A percentile compares a stretch with the other conserved stretches of the same genome.
Conservation (phyloP, 2,888 invertebrate genomes). For the Alitta virens region DNA sequence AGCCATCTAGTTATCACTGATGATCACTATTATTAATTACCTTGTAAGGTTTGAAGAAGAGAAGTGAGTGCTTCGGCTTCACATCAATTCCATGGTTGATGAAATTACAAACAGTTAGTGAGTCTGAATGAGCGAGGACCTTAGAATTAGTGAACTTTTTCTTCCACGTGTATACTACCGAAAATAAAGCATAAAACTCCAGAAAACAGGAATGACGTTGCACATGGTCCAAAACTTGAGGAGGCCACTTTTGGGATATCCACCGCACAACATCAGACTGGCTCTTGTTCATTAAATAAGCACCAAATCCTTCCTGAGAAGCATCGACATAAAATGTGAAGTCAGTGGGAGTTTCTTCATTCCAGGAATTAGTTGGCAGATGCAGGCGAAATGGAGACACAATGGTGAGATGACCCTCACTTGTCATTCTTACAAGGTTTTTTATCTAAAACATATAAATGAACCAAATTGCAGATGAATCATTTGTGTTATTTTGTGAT, state of each 20-base stretch:
- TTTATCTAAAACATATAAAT: background rate
- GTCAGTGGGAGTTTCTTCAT: constrained; percentile 24
- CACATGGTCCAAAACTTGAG: background rate
- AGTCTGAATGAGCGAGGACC: constrained; percentile 14
- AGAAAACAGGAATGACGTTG: constrained; percentile 15
- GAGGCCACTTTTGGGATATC: background rate
- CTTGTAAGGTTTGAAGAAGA: background rate
- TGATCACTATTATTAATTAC: background rate
- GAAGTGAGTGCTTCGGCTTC: background rate
- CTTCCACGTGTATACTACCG: constrained; percentile 38
- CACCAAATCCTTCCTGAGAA: constrained; percentile 32
- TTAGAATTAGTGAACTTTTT: constrained; percentile 33
- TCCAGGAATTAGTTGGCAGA: too few species aligned
- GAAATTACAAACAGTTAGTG: background rate
- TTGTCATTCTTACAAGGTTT: constrained; percentile 23
- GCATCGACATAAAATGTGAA: constrained; percentile 34
- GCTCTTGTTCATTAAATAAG: constrained; percentile 27
- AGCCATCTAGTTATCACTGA: too few species aligned
- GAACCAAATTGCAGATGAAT: too few species aligned
- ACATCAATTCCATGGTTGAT: background rate
- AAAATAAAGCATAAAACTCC: constrained; percentile 35
- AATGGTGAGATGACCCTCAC: constrained; percentile 14
- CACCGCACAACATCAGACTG: background rate
- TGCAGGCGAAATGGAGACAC: constrained; percentile 7
- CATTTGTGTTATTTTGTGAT: too few species aligned